phyloP scores from a whole-genome alignment of 2,888 invertebrate genomes.

The Notocelia uddmanniana region DNA sequence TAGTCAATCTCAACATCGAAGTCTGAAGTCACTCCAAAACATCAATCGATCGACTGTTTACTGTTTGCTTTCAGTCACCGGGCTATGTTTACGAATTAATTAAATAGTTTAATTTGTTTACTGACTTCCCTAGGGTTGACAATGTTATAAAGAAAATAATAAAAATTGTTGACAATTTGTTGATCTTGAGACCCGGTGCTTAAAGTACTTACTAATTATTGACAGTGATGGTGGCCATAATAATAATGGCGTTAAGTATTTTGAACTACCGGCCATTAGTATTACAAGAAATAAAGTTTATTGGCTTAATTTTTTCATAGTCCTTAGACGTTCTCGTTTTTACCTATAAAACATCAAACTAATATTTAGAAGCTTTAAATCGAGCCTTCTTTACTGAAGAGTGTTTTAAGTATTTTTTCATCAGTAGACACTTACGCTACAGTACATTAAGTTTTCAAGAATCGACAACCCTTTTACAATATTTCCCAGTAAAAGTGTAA shows the following conservation, averaged over 20 bases:
- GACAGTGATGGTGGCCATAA: too few relatives aligned
- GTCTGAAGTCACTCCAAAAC: conserved; percentile 35
- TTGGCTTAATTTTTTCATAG: not conserved
- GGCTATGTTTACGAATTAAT: conserved; percentile 73
- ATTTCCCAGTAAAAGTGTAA: not conserved
- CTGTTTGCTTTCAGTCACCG: conserved; percentile 53
- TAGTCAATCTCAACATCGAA: conserved; percentile 31
- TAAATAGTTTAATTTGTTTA: conserved; percentile 60
- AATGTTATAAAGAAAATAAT: not conserved
- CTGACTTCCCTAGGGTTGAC: conserved; percentile 26
- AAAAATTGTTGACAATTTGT: too few relatives aligned
- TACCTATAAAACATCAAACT: not conserved
- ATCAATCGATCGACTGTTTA: conserved; percentile 36
- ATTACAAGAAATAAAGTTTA: not conserved
- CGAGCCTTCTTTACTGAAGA: not conserved
- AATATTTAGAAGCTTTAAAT: not conserved
- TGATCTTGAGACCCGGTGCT: too few relatives aligned
- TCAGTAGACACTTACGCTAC: not conserved
- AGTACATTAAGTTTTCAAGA: conserved; percentile 12
- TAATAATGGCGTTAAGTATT: not conserved
- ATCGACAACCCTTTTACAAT: conserved; percentile 14
- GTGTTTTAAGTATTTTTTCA: not conserved
- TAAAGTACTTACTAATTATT: too few relatives aligned
- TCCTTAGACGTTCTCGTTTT: not conserved
- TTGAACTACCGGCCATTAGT: not conserved